Conservation (phyloP, 2,888 invertebrate genomes). For the Sialis fuliginosa region DNA sequence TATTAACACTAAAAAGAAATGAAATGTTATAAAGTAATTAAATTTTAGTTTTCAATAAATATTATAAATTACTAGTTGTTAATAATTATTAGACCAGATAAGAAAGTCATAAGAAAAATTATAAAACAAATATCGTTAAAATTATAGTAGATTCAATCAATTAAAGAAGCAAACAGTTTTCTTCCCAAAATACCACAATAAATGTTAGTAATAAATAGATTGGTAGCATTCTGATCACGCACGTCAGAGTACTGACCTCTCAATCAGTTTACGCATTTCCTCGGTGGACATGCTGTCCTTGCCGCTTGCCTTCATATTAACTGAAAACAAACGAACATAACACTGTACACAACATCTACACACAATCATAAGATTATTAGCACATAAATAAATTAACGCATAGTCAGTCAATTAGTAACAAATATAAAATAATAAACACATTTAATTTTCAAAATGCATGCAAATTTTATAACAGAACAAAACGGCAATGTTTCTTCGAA, state of each 20-base stretch:
- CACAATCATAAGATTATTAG: constrained; percentile 12
- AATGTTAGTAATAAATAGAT: neutral
- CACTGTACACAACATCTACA: constrained; percentile 23
- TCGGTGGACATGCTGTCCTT: constrained; percentile 90
- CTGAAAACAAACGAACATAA: constrained; percentile 38
- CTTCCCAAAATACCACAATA: neutral
- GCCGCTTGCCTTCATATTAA: constrained; percentile 45
- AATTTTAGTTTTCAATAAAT: too few relatives aligned
- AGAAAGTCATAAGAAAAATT: too few relatives aligned
- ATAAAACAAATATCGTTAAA: too few relatives aligned
- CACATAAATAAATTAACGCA: constrained; percentile 11
- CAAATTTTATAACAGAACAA: too few relatives aligned
- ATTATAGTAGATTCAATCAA: neutral
- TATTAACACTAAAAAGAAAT: too few relatives aligned
- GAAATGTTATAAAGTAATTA: too few relatives aligned
- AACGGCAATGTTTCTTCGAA: too few relatives aligned
- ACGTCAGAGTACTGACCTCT: constrained; percentile 59
- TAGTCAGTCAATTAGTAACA: constrained; percentile 21
- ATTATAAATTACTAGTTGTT: too few relatives aligned
- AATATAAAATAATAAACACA: neutral
- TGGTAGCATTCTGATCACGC: neutral
- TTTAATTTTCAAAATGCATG: neutral
- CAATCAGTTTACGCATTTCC: constrained; percentile 94
- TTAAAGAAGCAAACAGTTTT: neutral
- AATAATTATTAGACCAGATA: too few relatives aligned